A percentile compares a stretch with the other conserved stretches of the same genome.
Conservation (phyloP, 1,140 invertebrate species). For the Amphibalanus amphitrite region DNA sequence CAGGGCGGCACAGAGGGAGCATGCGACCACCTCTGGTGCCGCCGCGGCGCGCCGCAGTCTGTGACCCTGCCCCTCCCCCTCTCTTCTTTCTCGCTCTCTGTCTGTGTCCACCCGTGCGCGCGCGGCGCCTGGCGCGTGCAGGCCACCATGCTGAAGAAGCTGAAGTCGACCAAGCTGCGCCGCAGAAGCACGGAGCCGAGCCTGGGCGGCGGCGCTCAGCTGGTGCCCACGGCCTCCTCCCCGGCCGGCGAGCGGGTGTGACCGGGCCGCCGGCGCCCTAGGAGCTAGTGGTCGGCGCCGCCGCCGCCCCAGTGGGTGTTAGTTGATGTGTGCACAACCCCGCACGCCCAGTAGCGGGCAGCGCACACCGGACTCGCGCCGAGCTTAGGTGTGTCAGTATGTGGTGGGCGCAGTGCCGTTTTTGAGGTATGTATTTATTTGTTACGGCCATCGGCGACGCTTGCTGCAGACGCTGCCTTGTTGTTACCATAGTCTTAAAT, state of each 20-base stretch:
- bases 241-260: not conserved
- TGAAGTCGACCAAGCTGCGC: slow-evolving; percentile 17
- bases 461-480: not conserved
- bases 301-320: not conserved
- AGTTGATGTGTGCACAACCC: not conserved
- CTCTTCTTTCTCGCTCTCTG: not conserved
- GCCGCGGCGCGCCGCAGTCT: not conserved
- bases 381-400: not conserved
- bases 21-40: too few species aligned
- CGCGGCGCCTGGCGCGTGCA: slow-evolving; percentile 6
- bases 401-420: not conserved
- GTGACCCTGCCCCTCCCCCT: slow-evolving; percentile 4
- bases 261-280: not conserved
- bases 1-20: too few species aligned
- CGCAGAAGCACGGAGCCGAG: slow-evolving; percentile 20
- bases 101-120: not conserved
- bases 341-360: not conserved
- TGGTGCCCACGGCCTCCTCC: not conserved
- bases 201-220: not conserved
- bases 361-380: too few species aligned
- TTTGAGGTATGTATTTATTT: not conserved
- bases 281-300: not conserved
- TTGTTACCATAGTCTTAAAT: not conserved
- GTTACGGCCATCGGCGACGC: not conserved
- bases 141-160: slow-evolving; percentile 22